These are phyloP conservation scores for Zapornia atra DNA, from an alignment of 2,113 vertebrate genomes.

Conservation along the genomic window DNA sequence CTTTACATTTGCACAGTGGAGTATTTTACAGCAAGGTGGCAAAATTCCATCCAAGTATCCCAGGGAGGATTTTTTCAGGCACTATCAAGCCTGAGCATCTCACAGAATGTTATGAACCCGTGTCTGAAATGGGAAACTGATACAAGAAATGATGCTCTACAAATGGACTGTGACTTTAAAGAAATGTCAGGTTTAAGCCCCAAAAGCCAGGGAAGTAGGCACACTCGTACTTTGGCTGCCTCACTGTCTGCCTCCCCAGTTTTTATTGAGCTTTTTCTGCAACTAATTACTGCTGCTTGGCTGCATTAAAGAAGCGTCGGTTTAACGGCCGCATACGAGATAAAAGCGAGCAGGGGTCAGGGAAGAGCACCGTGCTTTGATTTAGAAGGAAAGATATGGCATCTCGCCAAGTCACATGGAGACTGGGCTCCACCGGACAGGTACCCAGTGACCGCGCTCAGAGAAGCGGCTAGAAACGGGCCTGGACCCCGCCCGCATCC, in stretches of 20 bases:
- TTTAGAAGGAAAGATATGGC: background rate
- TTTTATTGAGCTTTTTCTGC: background rate
- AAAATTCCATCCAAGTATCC: background rate
- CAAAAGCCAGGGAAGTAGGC: accelerated
- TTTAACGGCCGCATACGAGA: accelerated
- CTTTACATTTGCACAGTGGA: accelerated
- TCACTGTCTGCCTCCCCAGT: background rate
- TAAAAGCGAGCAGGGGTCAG: background rate
- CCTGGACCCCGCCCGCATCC: accelerated
- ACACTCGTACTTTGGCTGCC: background rate
- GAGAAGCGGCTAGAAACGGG: background rate
- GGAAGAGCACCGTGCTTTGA: background rate
- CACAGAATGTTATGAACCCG: accelerated
- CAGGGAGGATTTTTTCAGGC: background rate
- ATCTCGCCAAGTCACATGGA: background rate
- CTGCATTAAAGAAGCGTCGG: background rate
- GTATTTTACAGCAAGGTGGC: background rate
- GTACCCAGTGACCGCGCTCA: background rate
- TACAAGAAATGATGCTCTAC: background rate
- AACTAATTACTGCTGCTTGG: background rate
- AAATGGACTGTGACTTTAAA: background rate
- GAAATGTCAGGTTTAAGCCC: background rate
- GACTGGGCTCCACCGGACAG: accelerated
- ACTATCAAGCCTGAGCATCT: background rate
- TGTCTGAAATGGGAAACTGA: background rate